These are phyloP conservation scores for Petrocephalus sullivani DNA, from an alignment of 2,797 vertebrate species.

Conservation along the genomic window DNA sequence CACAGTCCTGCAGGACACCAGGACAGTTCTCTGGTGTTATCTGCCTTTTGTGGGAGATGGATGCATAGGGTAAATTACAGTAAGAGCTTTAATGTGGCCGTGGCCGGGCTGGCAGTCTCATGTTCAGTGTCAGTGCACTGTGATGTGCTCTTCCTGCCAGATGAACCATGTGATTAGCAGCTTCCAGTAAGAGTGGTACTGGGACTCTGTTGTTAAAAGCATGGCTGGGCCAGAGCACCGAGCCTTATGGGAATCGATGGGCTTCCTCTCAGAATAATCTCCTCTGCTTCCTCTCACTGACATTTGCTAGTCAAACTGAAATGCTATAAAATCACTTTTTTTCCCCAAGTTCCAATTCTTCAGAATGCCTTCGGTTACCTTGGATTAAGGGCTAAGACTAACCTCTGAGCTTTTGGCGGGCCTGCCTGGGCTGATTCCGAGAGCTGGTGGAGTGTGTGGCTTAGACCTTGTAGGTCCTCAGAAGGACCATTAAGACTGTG, in stretches of 20 bases:
- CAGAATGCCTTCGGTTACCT: neutral
- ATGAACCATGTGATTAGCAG: neutral
- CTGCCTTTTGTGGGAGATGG: neutral
- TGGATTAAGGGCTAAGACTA: slow-evolving; percentile 15
- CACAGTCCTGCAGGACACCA: neutral
- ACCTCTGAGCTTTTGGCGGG: slow-evolving; percentile 8
- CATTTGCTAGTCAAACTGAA: slow-evolving; percentile 18
- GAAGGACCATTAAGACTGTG: neutral
- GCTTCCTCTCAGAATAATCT: neutral
- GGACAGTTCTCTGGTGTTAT: neutral
- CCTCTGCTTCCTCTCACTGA: slow-evolving; percentile 9
- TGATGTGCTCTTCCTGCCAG: neutral
- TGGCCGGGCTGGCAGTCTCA: neutral
- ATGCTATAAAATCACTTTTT: slow-evolving; percentile 5
- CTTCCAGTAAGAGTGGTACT: neutral
- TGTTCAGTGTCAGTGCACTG: neutral
- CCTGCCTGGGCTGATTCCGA: neutral
- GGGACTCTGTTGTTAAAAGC: neutral
- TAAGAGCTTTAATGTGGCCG: neutral
- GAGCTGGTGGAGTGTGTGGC: slow-evolving; percentile 13
- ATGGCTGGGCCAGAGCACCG: neutral
- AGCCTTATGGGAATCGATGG: neutral
- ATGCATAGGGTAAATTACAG: neutral
- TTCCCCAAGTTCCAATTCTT: neutral
- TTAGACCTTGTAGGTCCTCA: neutral